A percentile compares a stretch with the other conserved stretches of the same genome.
Evolutionary conservation across 2,113 vertebrate genomes (phyloP).

Genomic region (Notiomystis cincta): DNA sequence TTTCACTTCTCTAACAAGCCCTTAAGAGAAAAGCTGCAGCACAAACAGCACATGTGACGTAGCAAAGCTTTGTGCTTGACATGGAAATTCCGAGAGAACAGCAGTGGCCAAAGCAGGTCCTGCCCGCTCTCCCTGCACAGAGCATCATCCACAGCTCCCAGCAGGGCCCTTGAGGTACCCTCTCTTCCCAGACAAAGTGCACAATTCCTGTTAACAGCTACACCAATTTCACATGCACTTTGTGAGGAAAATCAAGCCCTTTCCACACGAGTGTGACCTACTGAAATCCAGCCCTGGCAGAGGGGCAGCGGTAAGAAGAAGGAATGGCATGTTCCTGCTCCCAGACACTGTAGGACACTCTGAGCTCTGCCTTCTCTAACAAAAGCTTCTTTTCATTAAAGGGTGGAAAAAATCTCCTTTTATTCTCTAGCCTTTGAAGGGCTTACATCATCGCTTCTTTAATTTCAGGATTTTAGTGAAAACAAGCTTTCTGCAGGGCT

Average conservation of each 20-base stretch:
- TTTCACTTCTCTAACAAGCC: neutral
- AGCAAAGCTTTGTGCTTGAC: neutral
- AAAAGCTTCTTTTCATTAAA: constrained; percentile 65
- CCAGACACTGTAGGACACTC: neutral
- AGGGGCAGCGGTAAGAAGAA: neutral
- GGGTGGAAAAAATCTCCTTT: neutral
- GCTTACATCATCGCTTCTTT: constrained; percentile 59
- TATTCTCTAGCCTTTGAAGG: constrained; percentile 32
- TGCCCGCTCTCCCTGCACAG: accelerated
- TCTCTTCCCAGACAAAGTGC: accelerated
- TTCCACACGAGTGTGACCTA: accelerated
- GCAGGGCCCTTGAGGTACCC: accelerated
- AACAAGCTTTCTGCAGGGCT: constrained; percentile 49
- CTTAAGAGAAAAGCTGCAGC: neutral
- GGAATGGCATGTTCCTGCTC: neutral
- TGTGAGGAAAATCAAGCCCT: accelerated
- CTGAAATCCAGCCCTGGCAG: neutral
- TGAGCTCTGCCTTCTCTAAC: constrained; percentile 2
- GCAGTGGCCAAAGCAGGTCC: neutral
- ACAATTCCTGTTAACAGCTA: neutral
- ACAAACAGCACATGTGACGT: accelerated
- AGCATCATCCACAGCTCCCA: neutral
- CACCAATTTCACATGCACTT: neutral
- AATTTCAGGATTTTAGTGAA: constrained; percentile 42
- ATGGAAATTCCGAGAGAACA: accelerated